These are phyloP conservation scores for Vidua macroura DNA, from an alignment of 2,113 vertebrate genomes.

Conservation along the genomic window DNA sequence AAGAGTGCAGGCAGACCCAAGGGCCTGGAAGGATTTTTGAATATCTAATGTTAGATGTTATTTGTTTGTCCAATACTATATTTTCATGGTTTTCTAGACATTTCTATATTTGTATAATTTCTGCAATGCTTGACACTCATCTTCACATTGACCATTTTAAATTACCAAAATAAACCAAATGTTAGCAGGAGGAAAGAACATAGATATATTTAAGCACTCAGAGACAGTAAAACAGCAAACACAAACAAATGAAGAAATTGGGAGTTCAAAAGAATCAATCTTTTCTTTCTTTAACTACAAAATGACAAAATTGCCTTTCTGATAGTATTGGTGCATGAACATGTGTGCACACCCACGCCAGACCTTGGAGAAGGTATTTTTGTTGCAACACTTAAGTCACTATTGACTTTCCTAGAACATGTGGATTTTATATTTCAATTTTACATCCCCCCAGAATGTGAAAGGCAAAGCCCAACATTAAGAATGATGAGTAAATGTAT, in stretches of 20 bases:
- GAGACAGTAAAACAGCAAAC: neutral
- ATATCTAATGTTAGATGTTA: neutral
- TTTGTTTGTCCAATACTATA: neutral
- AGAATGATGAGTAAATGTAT: neutral
- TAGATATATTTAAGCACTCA: neutral
- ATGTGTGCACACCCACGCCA: neutral
- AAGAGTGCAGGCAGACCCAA: neutral
- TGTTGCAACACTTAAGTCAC: neutral
- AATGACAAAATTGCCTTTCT: neutral
- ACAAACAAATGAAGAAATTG: neutral
- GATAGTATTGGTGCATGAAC: neutral
- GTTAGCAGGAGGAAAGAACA: neutral
- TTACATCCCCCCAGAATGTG: neutral
- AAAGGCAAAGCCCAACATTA: neutral
- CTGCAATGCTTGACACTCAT: neutral
- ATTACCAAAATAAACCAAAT: neutral
- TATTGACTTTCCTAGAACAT: neutral
- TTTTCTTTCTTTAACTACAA: neutral
- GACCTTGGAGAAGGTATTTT: neutral
- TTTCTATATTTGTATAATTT: neutral
- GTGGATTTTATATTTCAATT: neutral
- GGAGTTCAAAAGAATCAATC: neutral
- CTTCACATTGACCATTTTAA: neutral
- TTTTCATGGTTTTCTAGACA: neutral
- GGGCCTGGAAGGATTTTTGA: neutral